Percentiles rank a stretch among this genome's conserved stretches.
Evolutionary conservation across 2,113 vertebrate genomes (phyloP).

Genomic region (Leptobrachium ailaonicum): DNA sequence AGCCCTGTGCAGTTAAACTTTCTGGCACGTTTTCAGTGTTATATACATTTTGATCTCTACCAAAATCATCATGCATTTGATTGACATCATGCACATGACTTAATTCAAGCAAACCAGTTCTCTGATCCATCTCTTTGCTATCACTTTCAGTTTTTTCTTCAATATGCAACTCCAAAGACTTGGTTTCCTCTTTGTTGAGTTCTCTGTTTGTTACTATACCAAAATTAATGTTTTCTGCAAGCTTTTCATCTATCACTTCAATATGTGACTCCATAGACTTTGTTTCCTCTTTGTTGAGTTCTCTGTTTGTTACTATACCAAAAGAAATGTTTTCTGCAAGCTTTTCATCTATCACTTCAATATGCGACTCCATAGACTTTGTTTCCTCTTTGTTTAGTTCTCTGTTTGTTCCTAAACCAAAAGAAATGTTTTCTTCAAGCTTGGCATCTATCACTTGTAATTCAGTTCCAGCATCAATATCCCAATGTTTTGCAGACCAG

Average conservation of each 20-base stretch:
- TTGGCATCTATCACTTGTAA: constrained; percentile 47
- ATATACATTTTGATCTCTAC: constrained; percentile 38
- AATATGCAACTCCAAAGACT: neutral
- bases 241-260: neutral
- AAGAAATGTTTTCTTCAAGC: constrained; percentile 53
- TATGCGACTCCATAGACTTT: constrained; percentile 43
- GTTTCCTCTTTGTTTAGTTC: constrained; percentile 55
- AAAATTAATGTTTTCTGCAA: neutral
- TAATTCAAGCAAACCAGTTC: constrained; percentile 30
- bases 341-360: neutral
- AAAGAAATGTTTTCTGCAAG: neutral
- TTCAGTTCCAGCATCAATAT: constrained; percentile 69
- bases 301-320: too few relatives aligned
- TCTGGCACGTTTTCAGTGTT: constrained; percentile 32
- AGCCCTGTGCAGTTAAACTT: neutral
- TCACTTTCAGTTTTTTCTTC: constrained; percentile 35
- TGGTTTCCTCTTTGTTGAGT: too few relatives aligned
- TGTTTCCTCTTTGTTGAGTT: too few relatives aligned
- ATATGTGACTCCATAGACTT: too few relatives aligned
- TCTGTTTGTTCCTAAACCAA: constrained; percentile 62
- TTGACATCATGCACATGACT: constrained; percentile 53
- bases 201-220: too few relatives aligned
- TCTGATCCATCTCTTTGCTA: constrained; percentile 35
- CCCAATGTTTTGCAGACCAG: constrained; percentile 59
- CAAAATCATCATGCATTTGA: constrained; percentile 52